Base-by-base conservation (phyloP, 1,140 invertebrate species). In the Tetragnatha versicolor region DNA sequence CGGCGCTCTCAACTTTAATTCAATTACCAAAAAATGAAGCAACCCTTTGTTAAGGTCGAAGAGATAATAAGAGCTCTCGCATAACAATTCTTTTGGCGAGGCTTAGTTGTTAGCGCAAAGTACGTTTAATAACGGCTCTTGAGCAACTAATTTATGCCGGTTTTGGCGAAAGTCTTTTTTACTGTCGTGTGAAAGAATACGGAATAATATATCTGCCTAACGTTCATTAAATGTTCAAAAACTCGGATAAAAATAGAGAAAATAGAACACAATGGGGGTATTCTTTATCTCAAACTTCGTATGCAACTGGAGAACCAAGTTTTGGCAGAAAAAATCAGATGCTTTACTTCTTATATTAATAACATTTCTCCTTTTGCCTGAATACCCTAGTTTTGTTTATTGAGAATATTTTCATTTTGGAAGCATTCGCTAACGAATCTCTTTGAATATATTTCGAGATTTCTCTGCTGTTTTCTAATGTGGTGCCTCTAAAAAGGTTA, bases 191-290 rank as follows among this genome's bases (percentile, higher is more conserved):
- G 33, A 47, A 27, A 63, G 27, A n/a, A 27, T 7, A 53, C 39
- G 27, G 37, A n/a, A 17, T n/a, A 37, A 69, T 69, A 53, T 53
- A 69, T 69, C 53, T 69, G 66, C 14, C 31, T 47, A 25, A 10
- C 31, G n/a, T 69, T 69, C 66, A 69, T 69, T 69, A 69, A 53
- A 22, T 25, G 49, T 22, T 39, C 66, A 53, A 69, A 69, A 69
- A n/a, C 27, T n/a, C 17, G 25, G 33, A 69, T n/a, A n/a, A n/a
- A n/a, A n/a, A n/a, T n/a, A n/a, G 20, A 69, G 22, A 47, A 68
- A 69, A 69, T 35, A 53, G 31, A 29, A n/a, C 63, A 31, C 7
- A 69, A 69, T n/a, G 42, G 29, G 10, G 20, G 27, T 58, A 31
- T 58, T 58, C 55, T 35, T 58, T 35, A 58, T 58, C 55, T n/a